Percentiles rank a stretch among this genome's conserved stretches.
These are phyloP conservation scores for Colletes latitarsis DNA, from an alignment of 1,140 invertebrate genomes.

Conservation along the genomic window DNA sequence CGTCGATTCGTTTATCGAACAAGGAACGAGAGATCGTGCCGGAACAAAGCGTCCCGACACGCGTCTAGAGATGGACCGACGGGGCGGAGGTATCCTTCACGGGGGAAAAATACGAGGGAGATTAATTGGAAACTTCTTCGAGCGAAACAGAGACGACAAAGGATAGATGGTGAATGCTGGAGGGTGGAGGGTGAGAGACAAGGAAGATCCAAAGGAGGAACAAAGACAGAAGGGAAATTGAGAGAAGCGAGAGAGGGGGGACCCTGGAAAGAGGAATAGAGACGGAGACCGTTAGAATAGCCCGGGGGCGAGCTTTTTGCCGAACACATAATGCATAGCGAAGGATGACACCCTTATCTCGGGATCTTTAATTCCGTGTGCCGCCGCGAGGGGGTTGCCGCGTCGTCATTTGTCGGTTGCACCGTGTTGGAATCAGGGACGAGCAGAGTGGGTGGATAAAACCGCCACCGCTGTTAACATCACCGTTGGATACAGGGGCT, in stretches of 20 bases:
- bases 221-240: constrained; percentile 16
- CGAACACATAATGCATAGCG: constrained; percentile 72
- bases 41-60: constrained; percentile 18
- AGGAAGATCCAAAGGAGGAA: background rate
- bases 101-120: constrained; percentile 47
- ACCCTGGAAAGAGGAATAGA: background rate
- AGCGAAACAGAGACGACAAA: constrained; percentile 12
- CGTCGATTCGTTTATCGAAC: background rate
- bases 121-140: constrained; percentile 66
- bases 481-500: constrained; percentile 60
- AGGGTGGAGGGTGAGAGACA: background rate
- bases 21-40: background rate
- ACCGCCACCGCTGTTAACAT: constrained; percentile 63
- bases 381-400: constrained; percentile 69
- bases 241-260: constrained; percentile 8
- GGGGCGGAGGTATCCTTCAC: constrained; percentile 21
- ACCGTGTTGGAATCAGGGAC: constrained; percentile 61
- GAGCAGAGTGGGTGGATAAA: constrained; percentile 51
- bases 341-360: constrained; percentile 80
- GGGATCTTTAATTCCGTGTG: constrained; percentile 79
- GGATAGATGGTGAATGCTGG: background rate
- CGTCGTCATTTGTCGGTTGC: constrained; percentile 79
- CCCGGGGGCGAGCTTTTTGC: constrained; percentile 65
- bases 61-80: background rate
- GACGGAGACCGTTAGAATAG: constrained; percentile 24